phyloP scores from a whole-genome alignment of 2,888 invertebrate species.

The Artemia sinica region DNA sequence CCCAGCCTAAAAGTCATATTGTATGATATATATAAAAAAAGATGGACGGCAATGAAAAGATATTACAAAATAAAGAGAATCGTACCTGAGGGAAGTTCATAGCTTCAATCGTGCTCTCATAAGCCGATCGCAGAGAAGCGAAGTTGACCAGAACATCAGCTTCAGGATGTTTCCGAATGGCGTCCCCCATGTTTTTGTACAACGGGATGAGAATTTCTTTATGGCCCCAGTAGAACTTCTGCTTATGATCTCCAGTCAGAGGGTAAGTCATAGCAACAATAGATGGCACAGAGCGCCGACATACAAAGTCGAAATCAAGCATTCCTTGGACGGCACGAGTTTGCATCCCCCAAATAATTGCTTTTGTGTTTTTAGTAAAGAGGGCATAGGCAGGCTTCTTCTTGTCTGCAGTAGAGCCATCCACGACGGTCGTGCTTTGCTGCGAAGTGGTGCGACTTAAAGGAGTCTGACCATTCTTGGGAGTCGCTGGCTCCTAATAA shows the following conservation, averaged over 20 bases:
- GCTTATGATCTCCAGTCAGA: slow-evolving; percentile 94
- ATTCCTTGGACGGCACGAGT: slow-evolving; percentile 82
- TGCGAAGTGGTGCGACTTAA: slow-evolving; percentile 1
- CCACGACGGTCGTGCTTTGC: slow-evolving; percentile 24
- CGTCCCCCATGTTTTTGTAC: slow-evolving; percentile 92
- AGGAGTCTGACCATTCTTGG: not conserved
- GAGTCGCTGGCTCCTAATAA: slow-evolving; percentile 15
- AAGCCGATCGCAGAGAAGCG: slow-evolving; percentile 90
- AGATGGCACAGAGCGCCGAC: slow-evolving; percentile 68
- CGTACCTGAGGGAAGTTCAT: slow-evolving; percentile 61
- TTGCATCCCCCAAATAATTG: slow-evolving; percentile 99
- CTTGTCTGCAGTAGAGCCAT: slow-evolving; percentile 26
- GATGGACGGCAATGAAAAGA: too few species aligned
- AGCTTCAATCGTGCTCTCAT: slow-evolving; percentile 87
- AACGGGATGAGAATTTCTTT: slow-evolving; percentile 83
- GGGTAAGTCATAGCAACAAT: slow-evolving; percentile 96
- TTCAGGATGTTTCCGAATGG: slow-evolving; percentile 82
- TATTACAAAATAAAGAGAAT: too few species aligned
- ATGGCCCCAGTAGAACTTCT: slow-evolving; percentile 99
- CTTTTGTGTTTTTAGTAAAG: slow-evolving; percentile 65
- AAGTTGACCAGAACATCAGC: slow-evolving; percentile 92
- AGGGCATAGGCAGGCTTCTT: slow-evolving; percentile 37
- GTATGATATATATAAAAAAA: too few species aligned
- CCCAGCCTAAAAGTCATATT: too few species aligned
- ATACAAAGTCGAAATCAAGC: slow-evolving; percentile 89